These are phyloP conservation scores for Sebastes elongatus DNA, from an alignment of 2,797 vertebrate species.

Conservation along the genomic window DNA sequence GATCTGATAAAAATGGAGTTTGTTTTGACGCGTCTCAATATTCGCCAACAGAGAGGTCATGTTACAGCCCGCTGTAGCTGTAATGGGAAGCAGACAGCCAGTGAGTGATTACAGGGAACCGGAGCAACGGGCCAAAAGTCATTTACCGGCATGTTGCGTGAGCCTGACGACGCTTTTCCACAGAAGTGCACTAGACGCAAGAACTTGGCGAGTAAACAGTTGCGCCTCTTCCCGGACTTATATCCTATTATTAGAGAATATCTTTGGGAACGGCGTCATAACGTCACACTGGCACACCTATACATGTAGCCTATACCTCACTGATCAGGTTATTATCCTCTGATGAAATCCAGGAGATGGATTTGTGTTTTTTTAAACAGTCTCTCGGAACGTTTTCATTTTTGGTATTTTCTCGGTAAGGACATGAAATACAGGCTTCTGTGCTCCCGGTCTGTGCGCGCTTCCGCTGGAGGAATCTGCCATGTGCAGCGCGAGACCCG, in stretches of 20 bases:
- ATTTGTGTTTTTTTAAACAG: background rate
- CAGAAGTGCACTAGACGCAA: slow-evolving; percentile 29
- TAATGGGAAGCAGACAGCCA: slow-evolving; percentile 70
- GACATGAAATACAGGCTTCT: background rate
- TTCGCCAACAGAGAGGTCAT: slow-evolving; percentile 45
- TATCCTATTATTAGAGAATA: slow-evolving; percentile 30
- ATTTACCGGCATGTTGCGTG: slow-evolving; percentile 68
- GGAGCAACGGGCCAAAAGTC: slow-evolving; percentile 58
- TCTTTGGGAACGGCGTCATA: background rate
- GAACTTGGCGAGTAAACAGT: slow-evolving; percentile 42
- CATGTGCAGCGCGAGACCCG: slow-evolving; percentile 27
- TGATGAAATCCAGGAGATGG: background rate
- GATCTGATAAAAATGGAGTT: slow-evolving; percentile 21
- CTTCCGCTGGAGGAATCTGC: slow-evolving; percentile 40
- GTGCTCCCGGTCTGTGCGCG: slow-evolving; percentile 25
- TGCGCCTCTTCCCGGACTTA: slow-evolving; percentile 56
- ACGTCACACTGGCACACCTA: background rate
- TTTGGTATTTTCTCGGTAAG: background rate
- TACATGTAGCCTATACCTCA: background rate
- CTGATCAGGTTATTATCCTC: background rate
- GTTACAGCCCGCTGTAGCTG: slow-evolving; percentile 45
- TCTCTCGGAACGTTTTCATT: background rate
- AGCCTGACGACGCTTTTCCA: slow-evolving; percentile 58
- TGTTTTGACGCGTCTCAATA: slow-evolving; percentile 63
- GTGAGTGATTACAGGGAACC: slow-evolving; percentile 68